phyloP scores from a whole-genome alignment of 2,888 invertebrate species.

The Apamea crenata region DNA sequence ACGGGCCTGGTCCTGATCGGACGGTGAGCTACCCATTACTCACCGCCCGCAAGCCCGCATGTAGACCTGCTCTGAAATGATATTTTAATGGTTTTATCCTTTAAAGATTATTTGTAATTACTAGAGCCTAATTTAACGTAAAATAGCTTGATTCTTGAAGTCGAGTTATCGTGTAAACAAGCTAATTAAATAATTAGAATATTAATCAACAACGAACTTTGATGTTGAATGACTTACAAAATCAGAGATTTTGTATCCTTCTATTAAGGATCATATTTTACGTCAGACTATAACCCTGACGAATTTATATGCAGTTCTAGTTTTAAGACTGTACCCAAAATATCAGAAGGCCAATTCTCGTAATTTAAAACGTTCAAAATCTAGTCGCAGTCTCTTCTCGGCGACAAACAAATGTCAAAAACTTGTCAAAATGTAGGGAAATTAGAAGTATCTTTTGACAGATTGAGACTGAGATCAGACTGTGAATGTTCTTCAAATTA shows the following conservation, averaged over 20 bases:
- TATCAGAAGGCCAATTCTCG: no score
- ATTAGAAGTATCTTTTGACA: no score
- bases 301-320: slow-evolving; percentile 10
- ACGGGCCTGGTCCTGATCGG: no score
- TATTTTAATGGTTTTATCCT: not conserved
- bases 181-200: not conserved
- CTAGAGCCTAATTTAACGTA: not conserved
- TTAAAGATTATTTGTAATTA: not conserved
- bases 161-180: not conserved
- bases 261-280: slow-evolving; percentile 33
- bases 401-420: no score
- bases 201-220: not conserved
- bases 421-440: no score
- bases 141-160: not conserved
- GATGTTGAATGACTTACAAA: no score
- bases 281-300: slow-evolving; percentile 20
- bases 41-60: no score
- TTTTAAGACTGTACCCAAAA: slow-evolving; percentile 13
- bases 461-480: no score
- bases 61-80: not conserved
- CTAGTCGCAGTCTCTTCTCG: no score
- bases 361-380: no score
- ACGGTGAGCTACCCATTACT: no score
- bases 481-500: no score
- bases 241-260: slow-evolving; percentile 21